These are phyloP conservation scores for Microctonus hyperodae DNA, from an alignment of 2,888 invertebrate genomes.

Conservation along the genomic window DNA sequence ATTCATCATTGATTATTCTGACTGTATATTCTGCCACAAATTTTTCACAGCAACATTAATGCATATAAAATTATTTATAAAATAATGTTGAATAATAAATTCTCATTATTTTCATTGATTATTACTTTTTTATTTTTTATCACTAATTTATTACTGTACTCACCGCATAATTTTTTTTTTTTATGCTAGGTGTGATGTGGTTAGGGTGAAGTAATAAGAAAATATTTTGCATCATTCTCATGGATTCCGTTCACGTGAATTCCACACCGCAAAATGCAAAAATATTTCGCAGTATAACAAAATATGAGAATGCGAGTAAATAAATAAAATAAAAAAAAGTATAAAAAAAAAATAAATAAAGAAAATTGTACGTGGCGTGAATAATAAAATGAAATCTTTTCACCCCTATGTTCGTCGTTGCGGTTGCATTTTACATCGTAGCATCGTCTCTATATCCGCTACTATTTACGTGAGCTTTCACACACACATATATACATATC, in stretches of 20 bases:
- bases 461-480: background rate
- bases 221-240: background rate
- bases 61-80: too few relatives aligned
- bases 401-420: background rate
- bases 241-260: background rate
- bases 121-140: too few relatives aligned
- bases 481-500: too few relatives aligned
- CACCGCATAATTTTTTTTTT: background rate
- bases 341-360: background rate
- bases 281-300: background rate
- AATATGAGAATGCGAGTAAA: constrained; percentile 27
- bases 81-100: background rate
- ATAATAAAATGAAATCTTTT: constrained; percentile 1
- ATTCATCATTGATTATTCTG: too few relatives aligned
- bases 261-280: background rate
- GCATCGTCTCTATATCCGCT: background rate
- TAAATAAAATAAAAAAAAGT: too few relatives aligned
- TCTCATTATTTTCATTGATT: background rate
- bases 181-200: background rate
- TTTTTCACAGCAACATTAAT: too few relatives aligned
- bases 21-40: too few relatives aligned
- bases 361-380: constrained; percentile 11
- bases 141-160: too few relatives aligned
- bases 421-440: background rate
- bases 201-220: background rate